A percentile compares a stretch with the other conserved stretches of the same genome.
These are phyloP conservation scores for Polydrusus cervinus DNA, from an alignment of 2,888 invertebrate genomes.

Conservation along the genomic window DNA sequence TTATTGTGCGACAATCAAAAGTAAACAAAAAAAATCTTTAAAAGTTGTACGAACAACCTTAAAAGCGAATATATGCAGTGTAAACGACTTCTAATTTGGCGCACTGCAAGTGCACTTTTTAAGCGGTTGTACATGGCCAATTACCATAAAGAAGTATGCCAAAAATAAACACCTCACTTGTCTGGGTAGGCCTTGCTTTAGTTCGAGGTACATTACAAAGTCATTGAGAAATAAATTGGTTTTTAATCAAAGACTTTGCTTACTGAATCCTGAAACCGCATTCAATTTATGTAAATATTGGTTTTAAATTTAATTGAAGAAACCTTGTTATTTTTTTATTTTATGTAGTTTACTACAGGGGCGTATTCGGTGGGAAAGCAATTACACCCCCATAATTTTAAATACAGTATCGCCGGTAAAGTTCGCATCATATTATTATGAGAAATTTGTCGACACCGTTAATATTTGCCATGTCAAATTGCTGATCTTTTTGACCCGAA, in stretches of 20 bases:
- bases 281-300: slow-evolving; percentile 31
- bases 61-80: slow-evolving; percentile 21
- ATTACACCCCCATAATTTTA: too few species aligned
- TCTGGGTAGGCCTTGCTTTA: slow-evolving; percentile 41
- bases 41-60: slow-evolving; percentile 2
- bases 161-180: slow-evolving; percentile 47
- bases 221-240: slow-evolving; percentile 49
- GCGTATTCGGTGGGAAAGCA: too few species aligned
- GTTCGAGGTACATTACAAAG: slow-evolving; percentile 41
- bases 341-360: not conserved
- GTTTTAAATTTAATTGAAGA: slow-evolving; percentile 19
- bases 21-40: not conserved
- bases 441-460: too few species aligned
- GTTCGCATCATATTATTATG: too few species aligned
- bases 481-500: too few species aligned
- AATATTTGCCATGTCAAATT: too few species aligned
- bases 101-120: slow-evolving; percentile 38
- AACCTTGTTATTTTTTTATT: slow-evolving; percentile 32
- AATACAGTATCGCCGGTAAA: too few species aligned
- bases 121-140: slow-evolving; percentile 44
- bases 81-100: slow-evolving; percentile 31
- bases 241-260: slow-evolving; percentile 44
- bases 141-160: slow-evolving; percentile 47
- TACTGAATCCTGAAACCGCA: slow-evolving; percentile 45
- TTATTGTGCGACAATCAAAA: not conserved